Conservation (phyloP, 1,140 invertebrate genomes). For the Gonioctena quinquepunctata region DNA sequence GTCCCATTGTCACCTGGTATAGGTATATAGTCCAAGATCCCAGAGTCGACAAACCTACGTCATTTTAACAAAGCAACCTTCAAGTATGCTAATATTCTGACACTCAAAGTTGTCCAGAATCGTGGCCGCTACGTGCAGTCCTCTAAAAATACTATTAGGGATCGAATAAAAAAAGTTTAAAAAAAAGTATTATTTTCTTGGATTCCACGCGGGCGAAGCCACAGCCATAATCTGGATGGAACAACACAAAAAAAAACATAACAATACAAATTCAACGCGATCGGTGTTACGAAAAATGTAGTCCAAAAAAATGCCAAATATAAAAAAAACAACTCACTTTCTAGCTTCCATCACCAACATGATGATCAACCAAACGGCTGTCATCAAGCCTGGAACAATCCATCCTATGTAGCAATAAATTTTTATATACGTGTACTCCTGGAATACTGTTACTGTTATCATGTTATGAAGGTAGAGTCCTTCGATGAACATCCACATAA, state of each 20-base stretch:
- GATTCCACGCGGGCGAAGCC: too few species aligned
- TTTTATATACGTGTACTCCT: constrained; percentile 72
- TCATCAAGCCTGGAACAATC: constrained; percentile 77
- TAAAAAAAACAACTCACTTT: constrained; percentile 31
- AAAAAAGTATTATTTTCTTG: background rate
- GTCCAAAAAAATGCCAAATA: background rate
- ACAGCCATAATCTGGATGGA: too few species aligned
- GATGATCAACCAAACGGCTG: constrained; percentile 70
- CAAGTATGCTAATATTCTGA: too few species aligned
- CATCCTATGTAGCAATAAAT: constrained; percentile 79
- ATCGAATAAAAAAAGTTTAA: too few species aligned
- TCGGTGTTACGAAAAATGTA: background rate
- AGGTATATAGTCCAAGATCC: too few species aligned
- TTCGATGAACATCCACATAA: constrained; percentile 95
- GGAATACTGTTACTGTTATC: constrained; percentile 81
- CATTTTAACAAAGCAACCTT: too few species aligned
- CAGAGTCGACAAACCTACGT: too few species aligned
- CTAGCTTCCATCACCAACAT: constrained; percentile 58
- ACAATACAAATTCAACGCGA: background rate
- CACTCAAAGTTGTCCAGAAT: too few species aligned
- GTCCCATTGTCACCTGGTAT: too few species aligned
- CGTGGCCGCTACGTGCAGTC: too few species aligned
- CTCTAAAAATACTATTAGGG: too few species aligned
- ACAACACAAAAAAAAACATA: too few species aligned
- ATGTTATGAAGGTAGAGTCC: constrained; percentile 87